Percentiles rank a stretch among this genome's conserved stretches.
phyloP scores from a whole-genome alignment of 1,140 invertebrate genomes.

The Adelges cooleyi region DNA sequence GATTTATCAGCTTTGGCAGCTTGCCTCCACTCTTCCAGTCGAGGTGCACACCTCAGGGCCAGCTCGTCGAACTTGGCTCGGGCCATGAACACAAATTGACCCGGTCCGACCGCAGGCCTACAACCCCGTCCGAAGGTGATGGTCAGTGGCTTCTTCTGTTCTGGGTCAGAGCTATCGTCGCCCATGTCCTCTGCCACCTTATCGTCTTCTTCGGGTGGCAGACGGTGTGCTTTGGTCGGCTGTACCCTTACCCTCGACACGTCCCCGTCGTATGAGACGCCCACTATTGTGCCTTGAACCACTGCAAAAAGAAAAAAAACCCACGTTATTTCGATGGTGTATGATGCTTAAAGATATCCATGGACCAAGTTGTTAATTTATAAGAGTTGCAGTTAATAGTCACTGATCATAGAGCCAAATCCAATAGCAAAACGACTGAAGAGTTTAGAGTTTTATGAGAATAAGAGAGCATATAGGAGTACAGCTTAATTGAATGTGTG shows the following conservation, averaged over 20 bases:
- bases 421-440: too few species aligned
- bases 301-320: neutral
- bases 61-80: conserved; percentile 6
- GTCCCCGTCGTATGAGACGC: conserved; percentile 17
- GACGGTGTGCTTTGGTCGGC: conserved; percentile 15
- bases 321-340: neutral
- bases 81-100: conserved; percentile 18
- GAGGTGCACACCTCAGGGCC: conserved; percentile 14
- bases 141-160: neutral
- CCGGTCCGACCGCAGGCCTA: conserved; percentile 8
- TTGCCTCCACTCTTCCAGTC: conserved; percentile 13
- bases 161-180: neutral
- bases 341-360: too few species aligned
- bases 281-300: conserved; percentile 19
- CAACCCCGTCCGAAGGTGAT: conserved; percentile 14
- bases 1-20: conserved; percentile 6
- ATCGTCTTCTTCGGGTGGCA: conserved; percentile 19
- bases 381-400: too few species aligned
- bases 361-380: too few species aligned
- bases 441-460: too few species aligned
- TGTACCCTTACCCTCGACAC: conserved; percentile 8
- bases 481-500: too few species aligned
- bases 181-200: too few species aligned
- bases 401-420: too few species aligned
- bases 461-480: too few species aligned